Evolutionary conservation across 2,797 vertebrate genomes (phyloP).

Genomic region (Micromesistius poutassou): DNA sequence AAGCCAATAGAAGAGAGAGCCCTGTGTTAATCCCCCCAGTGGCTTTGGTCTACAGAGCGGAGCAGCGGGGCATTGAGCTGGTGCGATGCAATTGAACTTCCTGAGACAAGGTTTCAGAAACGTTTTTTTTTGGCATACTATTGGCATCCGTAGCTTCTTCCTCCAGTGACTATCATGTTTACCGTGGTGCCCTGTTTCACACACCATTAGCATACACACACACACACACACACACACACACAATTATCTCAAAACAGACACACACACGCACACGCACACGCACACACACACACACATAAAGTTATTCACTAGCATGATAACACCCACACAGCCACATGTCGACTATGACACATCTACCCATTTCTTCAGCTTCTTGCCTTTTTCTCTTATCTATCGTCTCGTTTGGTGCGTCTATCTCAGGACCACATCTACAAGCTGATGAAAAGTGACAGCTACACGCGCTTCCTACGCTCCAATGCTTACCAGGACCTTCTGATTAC

Average conservation of each 20-base stretch:
- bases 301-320: background rate
- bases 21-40: too few relatives aligned
- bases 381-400: background rate
- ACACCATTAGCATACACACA: conserved; percentile 15
- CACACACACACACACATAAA: background rate
- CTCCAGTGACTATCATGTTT: background rate
- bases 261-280: background rate
- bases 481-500: conserved; percentile 95
- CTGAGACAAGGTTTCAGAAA: background rate
- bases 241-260: background rate
- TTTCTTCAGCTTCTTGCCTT: background rate
- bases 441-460: conserved; percentile 98
- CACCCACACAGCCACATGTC: background rate
- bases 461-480: conserved; percentile 91
- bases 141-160: background rate
- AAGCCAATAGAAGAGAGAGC: background rate
- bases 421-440: conserved; percentile 99
- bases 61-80: background rate
- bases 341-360: background rate
- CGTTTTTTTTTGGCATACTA: too few relatives aligned
- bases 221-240: conserved; percentile 1
- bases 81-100: background rate
- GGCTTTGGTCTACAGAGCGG: too few relatives aligned
- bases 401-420: conserved; percentile 58
- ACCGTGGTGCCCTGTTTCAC: conserved; percentile 8